Evolutionary conservation across 2,888 invertebrate genomes (phyloP).

Genomic region (Perdita meconis): DNA sequence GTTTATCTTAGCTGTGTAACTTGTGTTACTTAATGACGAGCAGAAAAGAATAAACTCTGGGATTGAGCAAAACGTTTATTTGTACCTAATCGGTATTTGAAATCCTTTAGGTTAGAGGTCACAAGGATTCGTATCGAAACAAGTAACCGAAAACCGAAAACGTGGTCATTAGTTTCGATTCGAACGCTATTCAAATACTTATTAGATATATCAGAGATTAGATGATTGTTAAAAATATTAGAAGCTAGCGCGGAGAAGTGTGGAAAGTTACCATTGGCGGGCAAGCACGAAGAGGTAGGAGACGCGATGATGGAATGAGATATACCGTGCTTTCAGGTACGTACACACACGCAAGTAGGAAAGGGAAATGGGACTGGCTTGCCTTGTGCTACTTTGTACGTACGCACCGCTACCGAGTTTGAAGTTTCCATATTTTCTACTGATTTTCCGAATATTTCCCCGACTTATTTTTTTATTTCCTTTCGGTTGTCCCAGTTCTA

Average conservation of each 20-base stretch:
- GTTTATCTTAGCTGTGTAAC: slow-evolving; percentile 14
- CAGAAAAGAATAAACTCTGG: not conserved
- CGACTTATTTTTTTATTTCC: slow-evolving; percentile 31
- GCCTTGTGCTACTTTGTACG: slow-evolving; percentile 68
- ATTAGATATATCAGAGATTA: not conserved
- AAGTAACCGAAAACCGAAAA: not conserved
- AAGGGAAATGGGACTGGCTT: slow-evolving; percentile 69
- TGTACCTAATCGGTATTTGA: slow-evolving; percentile 8
- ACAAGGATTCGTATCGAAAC: not conserved
- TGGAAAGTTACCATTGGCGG: slow-evolving; percentile 53
- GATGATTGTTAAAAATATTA: slow-evolving; percentile 16
- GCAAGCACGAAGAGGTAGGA: slow-evolving; percentile 45
- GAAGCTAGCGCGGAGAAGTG: slow-evolving; percentile 49
- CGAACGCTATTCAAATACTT: not conserved
- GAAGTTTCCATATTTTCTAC: slow-evolving; percentile 45
- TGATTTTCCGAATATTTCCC: slow-evolving; percentile 50
- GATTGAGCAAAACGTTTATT: slow-evolving; percentile 16
- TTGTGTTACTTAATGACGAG: not conserved
- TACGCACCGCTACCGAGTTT: slow-evolving; percentile 62
- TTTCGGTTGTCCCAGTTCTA: not conserved
- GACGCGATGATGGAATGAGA: slow-evolving; percentile 46
- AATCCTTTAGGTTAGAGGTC: slow-evolving; percentile 2
- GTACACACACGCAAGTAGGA: slow-evolving; percentile 52
- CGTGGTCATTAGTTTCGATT: too few relatives aligned
- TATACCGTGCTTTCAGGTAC: slow-evolving; percentile 24